Evolutionary conservation across 2,888 invertebrate genomes (phyloP).

Genomic region (Drosophila histrio): DNA sequence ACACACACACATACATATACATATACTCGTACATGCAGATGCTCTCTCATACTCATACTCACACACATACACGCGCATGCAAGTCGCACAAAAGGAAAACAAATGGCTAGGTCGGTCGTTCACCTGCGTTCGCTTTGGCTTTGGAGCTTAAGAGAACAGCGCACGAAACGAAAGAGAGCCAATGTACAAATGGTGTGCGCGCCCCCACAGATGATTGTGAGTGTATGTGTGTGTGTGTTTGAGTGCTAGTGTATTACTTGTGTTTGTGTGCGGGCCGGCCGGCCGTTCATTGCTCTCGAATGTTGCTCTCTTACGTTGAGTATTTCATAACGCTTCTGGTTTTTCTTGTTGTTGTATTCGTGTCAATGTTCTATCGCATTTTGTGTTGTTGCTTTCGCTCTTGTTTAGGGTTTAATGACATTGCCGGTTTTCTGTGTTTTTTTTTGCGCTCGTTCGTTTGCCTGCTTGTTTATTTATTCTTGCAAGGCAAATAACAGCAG

Average conservation of each 20-base stretch:
- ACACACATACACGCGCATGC: conserved; percentile 25
- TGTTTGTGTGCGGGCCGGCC: conserved; percentile 54
- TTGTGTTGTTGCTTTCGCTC: conserved; percentile 76
- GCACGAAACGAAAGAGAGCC: conserved; percentile 41
- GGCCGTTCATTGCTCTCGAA: conserved; percentile 68
- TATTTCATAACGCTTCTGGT: conserved; percentile 80
- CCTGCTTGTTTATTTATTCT: conserved; percentile 74
- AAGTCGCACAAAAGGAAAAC: conserved; percentile 74
- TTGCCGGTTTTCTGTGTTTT: conserved; percentile 70
- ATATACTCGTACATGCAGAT: conserved; percentile 35
- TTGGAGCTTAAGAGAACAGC: conserved; percentile 40
- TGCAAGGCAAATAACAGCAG: conserved; percentile 65
- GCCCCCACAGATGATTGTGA: conserved; percentile 54
- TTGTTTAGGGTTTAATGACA: conserved; percentile 82
- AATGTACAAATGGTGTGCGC: conserved; percentile 34
- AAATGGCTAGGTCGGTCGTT: conserved; percentile 85
- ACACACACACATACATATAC: conserved; percentile 19
- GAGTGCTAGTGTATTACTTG: background rate
- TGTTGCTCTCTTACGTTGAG: conserved; percentile 42
- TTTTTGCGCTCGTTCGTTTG: conserved; percentile 55
- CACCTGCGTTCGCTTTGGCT: conserved; percentile 76
- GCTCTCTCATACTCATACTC: conserved; percentile 31
- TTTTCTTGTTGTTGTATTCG: conserved; percentile 75
- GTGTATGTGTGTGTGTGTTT: conserved; percentile 15
- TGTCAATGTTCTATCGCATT: conserved; percentile 72